phyloP scores from a whole-genome alignment of 2,797 vertebrate species.

The Ctenopoma multispine region DNA sequence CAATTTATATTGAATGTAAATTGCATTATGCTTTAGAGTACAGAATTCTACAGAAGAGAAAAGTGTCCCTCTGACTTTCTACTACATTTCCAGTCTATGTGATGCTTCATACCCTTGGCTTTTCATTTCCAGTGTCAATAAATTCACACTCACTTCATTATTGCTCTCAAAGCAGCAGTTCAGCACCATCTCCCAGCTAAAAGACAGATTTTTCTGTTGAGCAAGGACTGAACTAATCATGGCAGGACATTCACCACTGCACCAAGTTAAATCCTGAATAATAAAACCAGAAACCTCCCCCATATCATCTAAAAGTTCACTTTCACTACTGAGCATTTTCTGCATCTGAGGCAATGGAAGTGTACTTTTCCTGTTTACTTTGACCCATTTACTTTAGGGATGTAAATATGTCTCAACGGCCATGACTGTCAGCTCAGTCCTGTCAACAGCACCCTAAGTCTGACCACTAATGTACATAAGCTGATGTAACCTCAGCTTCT shows the following conservation, averaged over 20 bases:
- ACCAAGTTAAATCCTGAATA: neutral
- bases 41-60: no score
- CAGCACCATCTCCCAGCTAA: neutral
- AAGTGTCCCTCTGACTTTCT: neutral
- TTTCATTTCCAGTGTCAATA: slow-evolving; percentile 18
- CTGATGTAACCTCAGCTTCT: slow-evolving; percentile 21
- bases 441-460: slow-evolving; percentile 29
- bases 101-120: neutral
- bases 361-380: slow-evolving; percentile 49
- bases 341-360: slow-evolving; percentile 2
- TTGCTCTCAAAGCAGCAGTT: slow-evolving; percentile 3
- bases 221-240: neutral
- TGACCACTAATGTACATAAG: neutral
- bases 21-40: neutral
- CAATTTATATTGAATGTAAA: slow-evolving; percentile 3
- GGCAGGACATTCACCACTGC: neutral
- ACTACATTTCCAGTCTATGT: neutral
- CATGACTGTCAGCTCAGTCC: slow-evolving; percentile 34
- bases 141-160: slow-evolving; percentile 25
- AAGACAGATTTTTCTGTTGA: slow-evolving; percentile 2
- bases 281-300: slow-evolving; percentile 11
- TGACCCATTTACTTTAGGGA: slow-evolving; percentile 31
- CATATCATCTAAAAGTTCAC: slow-evolving; percentile 13
- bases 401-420: slow-evolving; percentile 43
- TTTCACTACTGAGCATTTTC: slow-evolving; percentile 3